Conservation (phyloP, 2,888 invertebrate species). For the Drosophila anceps region DNA sequence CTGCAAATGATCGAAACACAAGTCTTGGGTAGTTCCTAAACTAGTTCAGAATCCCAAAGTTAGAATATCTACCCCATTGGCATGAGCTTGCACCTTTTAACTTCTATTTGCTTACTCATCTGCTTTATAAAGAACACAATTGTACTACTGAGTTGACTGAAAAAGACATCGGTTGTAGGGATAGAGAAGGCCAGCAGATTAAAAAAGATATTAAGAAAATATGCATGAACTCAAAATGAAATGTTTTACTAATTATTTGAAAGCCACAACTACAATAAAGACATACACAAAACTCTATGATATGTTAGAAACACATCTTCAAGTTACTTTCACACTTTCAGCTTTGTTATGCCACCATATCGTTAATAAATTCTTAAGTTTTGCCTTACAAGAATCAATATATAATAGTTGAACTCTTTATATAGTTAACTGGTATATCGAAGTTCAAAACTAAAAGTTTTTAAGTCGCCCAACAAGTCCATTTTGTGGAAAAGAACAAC, state of each 20-base stretch:
- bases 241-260: neutral
- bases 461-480: neutral
- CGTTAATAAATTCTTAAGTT: neutral
- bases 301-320: neutral
- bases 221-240: neutral
- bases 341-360: neutral
- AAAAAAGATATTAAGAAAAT: too few relatives aligned
- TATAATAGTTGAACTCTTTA: neutral
- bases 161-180: too few relatives aligned
- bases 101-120: too few relatives aligned
- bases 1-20: too few relatives aligned
- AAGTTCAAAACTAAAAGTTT: neutral
- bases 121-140: too few relatives aligned
- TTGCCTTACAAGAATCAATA: neutral
- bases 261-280: neutral
- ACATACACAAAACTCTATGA: neutral
- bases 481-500: neutral
- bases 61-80: too few relatives aligned
- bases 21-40: too few relatives aligned
- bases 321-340: neutral
- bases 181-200: too few relatives aligned
- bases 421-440: neutral
- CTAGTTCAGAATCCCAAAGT: too few relatives aligned
- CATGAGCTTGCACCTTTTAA: too few relatives aligned
- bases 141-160: too few relatives aligned